A percentile compares a stretch with the other conserved stretches of the same genome.
These are phyloP conservation scores for Drosophila ficusphila DNA, from an alignment of 1,140 invertebrate genomes.

Conservation along the genomic window DNA sequence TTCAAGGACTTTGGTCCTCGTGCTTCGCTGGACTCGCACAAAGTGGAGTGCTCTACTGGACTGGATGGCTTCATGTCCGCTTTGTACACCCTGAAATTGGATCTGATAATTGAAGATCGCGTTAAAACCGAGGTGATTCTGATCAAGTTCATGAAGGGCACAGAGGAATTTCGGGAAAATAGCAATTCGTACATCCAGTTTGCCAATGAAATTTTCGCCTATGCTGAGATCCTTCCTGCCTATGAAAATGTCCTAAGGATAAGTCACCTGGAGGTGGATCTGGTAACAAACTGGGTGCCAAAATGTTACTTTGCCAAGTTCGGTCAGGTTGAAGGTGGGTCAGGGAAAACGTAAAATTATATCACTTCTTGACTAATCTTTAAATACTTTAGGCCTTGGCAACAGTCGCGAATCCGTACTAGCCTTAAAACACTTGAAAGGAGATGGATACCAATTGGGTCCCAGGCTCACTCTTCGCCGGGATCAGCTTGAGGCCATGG, in stretches of 20 bases:
- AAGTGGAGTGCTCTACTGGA: neutral
- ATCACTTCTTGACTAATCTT: no score
- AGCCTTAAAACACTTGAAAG: slow-evolving; percentile 69
- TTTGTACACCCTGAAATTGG: slow-evolving; percentile 42
- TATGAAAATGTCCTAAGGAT: slow-evolving; percentile 63
- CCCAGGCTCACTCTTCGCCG: slow-evolving; percentile 57
- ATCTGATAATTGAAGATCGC: slow-evolving; percentile 37
- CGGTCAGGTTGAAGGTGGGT: slow-evolving; percentile 55
- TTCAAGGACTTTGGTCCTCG: neutral
- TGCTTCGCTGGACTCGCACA: slow-evolving; percentile 2
- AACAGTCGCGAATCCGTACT: slow-evolving; percentile 58
- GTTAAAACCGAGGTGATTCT: slow-evolving; percentile 46
- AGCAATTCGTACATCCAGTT: slow-evolving; percentile 76
- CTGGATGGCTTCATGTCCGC: slow-evolving; percentile 3
- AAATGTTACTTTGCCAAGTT: slow-evolving; percentile 60
- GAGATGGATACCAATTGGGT: slow-evolving; percentile 62
- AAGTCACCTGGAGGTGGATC: slow-evolving; percentile 44
- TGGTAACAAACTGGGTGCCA: slow-evolving; percentile 57
- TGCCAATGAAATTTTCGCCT: slow-evolving; percentile 73
- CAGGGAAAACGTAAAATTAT: no score
- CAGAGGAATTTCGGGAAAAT: slow-evolving; percentile 55
- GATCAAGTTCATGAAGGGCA: slow-evolving; percentile 80
- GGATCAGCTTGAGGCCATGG: slow-evolving; percentile 71
- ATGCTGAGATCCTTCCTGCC: slow-evolving; percentile 64
- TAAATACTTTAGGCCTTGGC: slow-evolving; percentile 33